Evolutionary conservation across 2,797 vertebrate species (phyloP), one percentile per base, ranked within the genome.

Genomic region (Halcyon badia): DNA sequence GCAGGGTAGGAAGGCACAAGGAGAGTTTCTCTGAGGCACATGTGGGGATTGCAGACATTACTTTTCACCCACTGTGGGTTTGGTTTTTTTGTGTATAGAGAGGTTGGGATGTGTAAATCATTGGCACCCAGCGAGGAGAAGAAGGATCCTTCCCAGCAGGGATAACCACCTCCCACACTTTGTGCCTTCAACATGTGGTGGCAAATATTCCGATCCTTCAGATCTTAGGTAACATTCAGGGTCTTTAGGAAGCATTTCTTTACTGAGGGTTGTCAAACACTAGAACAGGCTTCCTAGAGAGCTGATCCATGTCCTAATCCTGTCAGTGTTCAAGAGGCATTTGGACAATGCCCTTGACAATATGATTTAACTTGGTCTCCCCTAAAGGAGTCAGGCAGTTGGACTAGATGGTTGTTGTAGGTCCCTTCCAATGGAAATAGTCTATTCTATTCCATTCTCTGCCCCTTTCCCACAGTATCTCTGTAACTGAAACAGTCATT

Each of bases 81-180:
- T 51, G 9, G 37, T 2, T 25, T 48, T 48, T 35, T 52, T 68
- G 4, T 56, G 14, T 49, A 8, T 68, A 51, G 35, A 65, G 10
- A 10, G 20, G 13, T 17, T 78, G 33, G 31, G 25, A 31, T 54
- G 11, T 75, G 22, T 60, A 49, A 78, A 78, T 8, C 18, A 44
- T 58, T 1, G 1, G 15, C 1, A 0, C 11, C 13, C 28, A 73
- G 17, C 1, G 2, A 83, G 51, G 35, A 79, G 12, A 65, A 19
- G 62, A 75, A 65, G n/a, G 16, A 52, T 54, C 26, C 26, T 68
- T 26, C 69, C 37, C n/a, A 25, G 25, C 18, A 66, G 22, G 22
- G 33, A 41, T 35, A 66, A 19, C 16, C 30, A 57, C 17, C 11
- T 84, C 15, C 18, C 30, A 44, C 39, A 31, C 14, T 73, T 42